These are phyloP conservation scores for Oenanthe melanoleuca DNA, from an alignment of 2,113 vertebrate species.

Conservation along the genomic window DNA sequence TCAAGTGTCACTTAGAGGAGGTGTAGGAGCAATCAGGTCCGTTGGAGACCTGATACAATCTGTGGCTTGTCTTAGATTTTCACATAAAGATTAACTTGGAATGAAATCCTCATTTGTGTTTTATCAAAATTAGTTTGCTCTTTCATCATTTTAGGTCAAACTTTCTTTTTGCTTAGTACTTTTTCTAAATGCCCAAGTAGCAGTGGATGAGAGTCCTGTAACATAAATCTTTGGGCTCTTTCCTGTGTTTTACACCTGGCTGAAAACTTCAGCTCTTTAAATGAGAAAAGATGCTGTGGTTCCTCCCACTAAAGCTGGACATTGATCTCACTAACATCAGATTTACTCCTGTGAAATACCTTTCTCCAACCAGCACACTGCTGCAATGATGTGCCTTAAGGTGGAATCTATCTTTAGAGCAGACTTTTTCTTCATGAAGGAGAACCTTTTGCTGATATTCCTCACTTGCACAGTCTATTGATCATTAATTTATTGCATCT, in stretches of 20 bases:
- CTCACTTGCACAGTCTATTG: not conserved
- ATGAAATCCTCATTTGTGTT: not conserved
- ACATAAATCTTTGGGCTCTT: not conserved
- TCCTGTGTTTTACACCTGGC: not conserved
- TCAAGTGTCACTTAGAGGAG: not conserved
- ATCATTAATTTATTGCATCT: not conserved
- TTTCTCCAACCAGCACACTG: not conserved
- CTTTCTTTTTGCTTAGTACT: not conserved
- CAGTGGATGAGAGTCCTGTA: not conserved
- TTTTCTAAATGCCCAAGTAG: not conserved
- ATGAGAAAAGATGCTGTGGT: not conserved
- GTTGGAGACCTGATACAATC: not conserved
- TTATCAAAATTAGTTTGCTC: not conserved
- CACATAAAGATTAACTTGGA: not conserved
- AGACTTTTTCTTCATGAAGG: not conserved
- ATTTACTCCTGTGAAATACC: not conserved
- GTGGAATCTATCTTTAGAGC: not conserved
- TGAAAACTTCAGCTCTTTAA: not conserved
- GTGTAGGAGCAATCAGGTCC: not conserved
- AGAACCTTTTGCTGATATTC: not conserved
- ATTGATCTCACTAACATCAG: not conserved
- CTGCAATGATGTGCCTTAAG: not conserved
- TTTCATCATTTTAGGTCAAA: not conserved
- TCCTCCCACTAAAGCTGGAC: not conserved
- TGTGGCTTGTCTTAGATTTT: not conserved